Base-by-base conservation (phyloP, 1,140 invertebrate genomes). In the Phthorimaea operculella region DNA sequence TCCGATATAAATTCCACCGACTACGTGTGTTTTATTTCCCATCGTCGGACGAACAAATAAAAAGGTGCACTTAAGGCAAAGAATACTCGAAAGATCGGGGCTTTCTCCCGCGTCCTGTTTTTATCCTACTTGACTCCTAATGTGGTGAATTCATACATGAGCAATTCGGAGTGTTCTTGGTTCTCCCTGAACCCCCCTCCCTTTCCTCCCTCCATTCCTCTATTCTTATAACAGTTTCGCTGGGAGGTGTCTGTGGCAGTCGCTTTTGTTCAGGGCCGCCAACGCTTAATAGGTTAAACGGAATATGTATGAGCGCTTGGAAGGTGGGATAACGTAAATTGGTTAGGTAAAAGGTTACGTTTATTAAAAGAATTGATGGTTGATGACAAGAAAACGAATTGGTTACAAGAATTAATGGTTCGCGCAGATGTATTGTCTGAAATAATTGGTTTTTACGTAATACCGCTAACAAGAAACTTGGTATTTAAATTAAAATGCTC, bases 101-200 rank as follows among this genome's bases (percentile, higher is more conserved):
- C 77, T 82, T 81, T 84, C 74, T 66, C 70, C 53, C 60, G 71
- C 76, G 70, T 76, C 74, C 74, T 70, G 81, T 87, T 86, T 85
- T 87, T 86, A 87, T 87, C 85, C 85, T 86, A 86, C 85, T 87
- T 87, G 83, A 86, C 83, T 86, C 74, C 60, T 87, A 86, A 87
- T 87, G 85, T 87, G 85, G 72, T 87, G 85, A 87, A 87, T 87
- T 79, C 85, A 87, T 87, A 87, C 85, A 87, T 87, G 83, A 86
- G 78, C 81, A 87, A 86, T 86, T 70, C 79, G 58, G 68, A 76
- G 76, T 74, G 75, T 73, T 74, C 72, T 70, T 69, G 56, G 34
- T 18, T 55, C 53, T 52, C 47, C 50, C 53, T 55, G 63, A 62
- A 66, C 67, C 69, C 70, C 65, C 73, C 21, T 4, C 21, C 21